Evolutionary conservation across 2,888 invertebrate genomes (phyloP).

Genomic region (Crocallis elinguaria): DNA sequence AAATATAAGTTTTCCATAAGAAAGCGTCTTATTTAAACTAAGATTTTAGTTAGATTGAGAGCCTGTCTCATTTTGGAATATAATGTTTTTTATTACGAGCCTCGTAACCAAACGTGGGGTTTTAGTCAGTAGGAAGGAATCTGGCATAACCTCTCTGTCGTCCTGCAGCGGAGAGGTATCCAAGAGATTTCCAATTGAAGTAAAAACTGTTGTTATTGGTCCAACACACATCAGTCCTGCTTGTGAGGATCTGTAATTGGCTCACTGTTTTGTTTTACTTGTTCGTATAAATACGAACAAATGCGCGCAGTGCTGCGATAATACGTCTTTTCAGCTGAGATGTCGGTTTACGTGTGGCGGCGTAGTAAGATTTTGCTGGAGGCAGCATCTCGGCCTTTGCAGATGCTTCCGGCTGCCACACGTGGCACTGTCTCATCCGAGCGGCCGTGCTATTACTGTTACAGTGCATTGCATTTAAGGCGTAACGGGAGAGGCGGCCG

Average conservation of each 20-base stretch:
- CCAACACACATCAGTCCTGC: neutral
- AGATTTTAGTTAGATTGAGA: neutral
- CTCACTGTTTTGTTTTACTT: neutral
- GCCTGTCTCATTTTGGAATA: no score
- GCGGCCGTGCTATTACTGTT: neutral
- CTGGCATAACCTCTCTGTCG: no score
- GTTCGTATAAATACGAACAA: neutral
- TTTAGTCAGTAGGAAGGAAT: no score
- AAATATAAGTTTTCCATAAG: neutral
- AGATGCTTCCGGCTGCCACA: neutral
- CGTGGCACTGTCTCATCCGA: neutral
- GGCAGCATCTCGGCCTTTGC: neutral
- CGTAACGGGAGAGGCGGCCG: no score
- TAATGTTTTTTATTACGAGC: no score
- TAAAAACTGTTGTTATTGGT: conserved; percentile 2
- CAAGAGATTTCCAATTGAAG: no score
- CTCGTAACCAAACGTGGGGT: no score
- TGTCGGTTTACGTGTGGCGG: neutral
- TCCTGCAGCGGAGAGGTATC: no score
- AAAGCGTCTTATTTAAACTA: no score
- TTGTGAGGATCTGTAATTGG: neutral
- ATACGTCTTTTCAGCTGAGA: neutral
- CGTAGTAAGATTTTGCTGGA: neutral
- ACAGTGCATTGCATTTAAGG: neutral
- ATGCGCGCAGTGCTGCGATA: neutral